These are phyloP conservation scores for Leucosticte australis DNA, from an alignment of 2,113 vertebrate species.

Conservation along the genomic window DNA sequence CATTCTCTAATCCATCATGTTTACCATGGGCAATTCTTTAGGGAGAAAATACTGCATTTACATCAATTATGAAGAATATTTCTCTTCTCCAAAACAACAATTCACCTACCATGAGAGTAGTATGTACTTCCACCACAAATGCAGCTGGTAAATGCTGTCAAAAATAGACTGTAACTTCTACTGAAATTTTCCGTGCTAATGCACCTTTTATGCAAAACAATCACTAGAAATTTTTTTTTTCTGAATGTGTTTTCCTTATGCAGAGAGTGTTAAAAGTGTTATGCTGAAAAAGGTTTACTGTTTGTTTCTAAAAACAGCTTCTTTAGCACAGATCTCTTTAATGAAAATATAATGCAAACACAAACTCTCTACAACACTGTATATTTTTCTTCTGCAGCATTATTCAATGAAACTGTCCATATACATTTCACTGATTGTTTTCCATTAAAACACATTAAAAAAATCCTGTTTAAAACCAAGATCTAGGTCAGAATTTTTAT, in stretches of 20 bases:
- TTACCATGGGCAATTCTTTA: background rate
- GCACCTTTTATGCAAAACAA: background rate
- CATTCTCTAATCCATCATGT: background rate
- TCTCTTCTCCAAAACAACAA: background rate
- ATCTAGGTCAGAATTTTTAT: background rate
- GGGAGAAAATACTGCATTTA: background rate
- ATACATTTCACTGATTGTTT: background rate
- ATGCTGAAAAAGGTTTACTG: background rate
- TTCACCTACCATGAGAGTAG: background rate
- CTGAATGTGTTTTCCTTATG: background rate
- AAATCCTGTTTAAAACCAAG: background rate
- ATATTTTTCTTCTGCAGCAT: background rate
- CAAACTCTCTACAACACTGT: background rate
- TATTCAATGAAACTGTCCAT: background rate
- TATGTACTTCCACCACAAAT: background rate
- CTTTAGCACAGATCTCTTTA: background rate
- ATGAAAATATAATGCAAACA: slow-evolving; percentile 31
- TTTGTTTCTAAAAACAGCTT: background rate
- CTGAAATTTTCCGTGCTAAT: background rate
- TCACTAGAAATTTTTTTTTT: background rate
- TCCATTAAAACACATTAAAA: background rate
- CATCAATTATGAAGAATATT: background rate
- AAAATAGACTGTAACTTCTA: background rate
- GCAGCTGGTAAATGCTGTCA: background rate
- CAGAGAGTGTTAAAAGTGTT: background rate